Evolutionary conservation across 2,797 vertebrate genomes (phyloP).

Genomic region (Leuciscus waleckii): DNA sequence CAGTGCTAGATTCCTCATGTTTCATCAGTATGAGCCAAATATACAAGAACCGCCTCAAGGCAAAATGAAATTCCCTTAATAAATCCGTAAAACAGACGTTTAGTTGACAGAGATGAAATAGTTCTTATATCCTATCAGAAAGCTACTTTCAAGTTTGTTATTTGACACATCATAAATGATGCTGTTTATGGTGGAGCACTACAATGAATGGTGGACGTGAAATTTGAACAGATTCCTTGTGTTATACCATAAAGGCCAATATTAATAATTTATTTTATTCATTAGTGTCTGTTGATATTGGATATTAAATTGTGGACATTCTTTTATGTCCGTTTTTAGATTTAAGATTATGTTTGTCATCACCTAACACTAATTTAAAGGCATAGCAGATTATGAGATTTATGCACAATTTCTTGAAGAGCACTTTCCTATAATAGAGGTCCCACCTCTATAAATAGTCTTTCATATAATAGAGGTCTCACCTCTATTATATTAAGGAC

Average conservation of each 20-base stretch:
- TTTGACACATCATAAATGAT: constrained; percentile 12
- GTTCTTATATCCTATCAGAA: constrained; percentile 31
- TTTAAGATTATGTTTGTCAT: not conserved
- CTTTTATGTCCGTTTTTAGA: not conserved
- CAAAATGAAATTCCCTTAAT: constrained; percentile 34
- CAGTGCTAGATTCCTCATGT: constrained; percentile 45
- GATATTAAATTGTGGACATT: not conserved
- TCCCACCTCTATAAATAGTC: constrained; percentile 9
- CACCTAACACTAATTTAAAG: not conserved
- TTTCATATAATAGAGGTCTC: constrained; percentile 19
- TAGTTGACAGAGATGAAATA: constrained; percentile 15
- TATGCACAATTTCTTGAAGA: constrained; percentile 6
- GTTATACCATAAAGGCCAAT: not conserved
- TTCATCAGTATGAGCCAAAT: constrained; percentile 47
- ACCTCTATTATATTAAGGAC: constrained; percentile 25
- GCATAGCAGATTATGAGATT: constrained; percentile 18
- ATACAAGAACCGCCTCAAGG: not conserved
- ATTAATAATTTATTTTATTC: not conserved
- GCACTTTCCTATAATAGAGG: constrained; percentile 19
- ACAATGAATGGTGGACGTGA: not conserved
- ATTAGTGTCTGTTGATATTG: not conserved
- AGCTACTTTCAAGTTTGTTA: not conserved
- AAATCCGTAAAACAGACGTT: constrained; percentile 36
- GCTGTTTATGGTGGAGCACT: constrained; percentile 9
- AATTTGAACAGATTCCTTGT: not conserved